phyloP scores from a whole-genome alignment of 2,888 invertebrate species.

The Torymus auratus region DNA sequence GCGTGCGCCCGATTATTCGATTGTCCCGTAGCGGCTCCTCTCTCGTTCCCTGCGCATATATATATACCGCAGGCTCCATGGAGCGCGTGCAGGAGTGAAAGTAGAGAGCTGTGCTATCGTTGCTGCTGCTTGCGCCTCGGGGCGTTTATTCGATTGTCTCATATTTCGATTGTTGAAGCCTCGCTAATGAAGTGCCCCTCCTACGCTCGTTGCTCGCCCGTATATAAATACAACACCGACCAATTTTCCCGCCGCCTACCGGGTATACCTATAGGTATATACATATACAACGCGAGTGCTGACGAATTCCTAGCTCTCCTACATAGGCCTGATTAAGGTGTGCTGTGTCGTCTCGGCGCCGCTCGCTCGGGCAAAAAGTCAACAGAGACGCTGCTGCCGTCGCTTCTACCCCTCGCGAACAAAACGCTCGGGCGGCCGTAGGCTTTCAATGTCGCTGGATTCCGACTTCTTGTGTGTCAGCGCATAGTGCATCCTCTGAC shows the following conservation, averaged over 20 bases:
- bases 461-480: constrained; percentile 34
- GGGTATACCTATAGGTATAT: too few relatives aligned
- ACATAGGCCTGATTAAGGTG: constrained; percentile 49
- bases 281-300: not conserved
- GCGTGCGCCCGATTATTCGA: constrained; percentile 31
- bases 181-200: constrained; percentile 52
- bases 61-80: not conserved
- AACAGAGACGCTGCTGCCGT: constrained; percentile 25
- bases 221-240: not conserved
- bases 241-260: too few relatives aligned
- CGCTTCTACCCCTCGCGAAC: too few relatives aligned
- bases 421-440: too few relatives aligned
- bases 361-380: constrained; percentile 21
- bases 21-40: constrained; percentile 18
- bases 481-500: not conserved
- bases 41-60: not conserved
- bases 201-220: not conserved
- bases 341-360: constrained; percentile 13
- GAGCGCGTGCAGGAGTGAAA: constrained; percentile 1
- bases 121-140: not conserved
- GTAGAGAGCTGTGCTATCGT: not conserved
- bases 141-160: constrained; percentile 52
- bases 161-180: constrained; percentile 55
- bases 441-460: constrained; percentile 48
- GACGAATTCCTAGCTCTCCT: constrained; percentile 1